Conservation (phyloP, 2,888 invertebrate species). For the Pteria penguin region DNA sequence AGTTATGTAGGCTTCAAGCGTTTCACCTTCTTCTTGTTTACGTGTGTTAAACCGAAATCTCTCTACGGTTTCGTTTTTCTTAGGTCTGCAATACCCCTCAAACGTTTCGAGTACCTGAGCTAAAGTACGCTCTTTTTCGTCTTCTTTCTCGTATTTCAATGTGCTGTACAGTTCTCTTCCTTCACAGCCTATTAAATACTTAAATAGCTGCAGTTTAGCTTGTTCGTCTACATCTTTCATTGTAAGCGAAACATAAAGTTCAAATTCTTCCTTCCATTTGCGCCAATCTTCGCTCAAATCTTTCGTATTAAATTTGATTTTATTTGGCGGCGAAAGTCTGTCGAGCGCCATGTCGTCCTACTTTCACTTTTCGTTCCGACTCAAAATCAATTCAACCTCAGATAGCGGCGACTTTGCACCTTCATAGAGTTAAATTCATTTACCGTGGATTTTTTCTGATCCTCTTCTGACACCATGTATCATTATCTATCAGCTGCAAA, state of each 20-base stretch:
- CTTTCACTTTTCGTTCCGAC: too few relatives aligned
- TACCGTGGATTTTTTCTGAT: not conserved
- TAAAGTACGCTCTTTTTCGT: conserved; percentile 4
- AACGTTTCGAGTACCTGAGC: conserved; percentile 32
- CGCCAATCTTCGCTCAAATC: too few relatives aligned
- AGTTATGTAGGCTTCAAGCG: conserved; percentile 37
- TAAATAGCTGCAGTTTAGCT: too few relatives aligned
- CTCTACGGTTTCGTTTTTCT: conserved; percentile 43
- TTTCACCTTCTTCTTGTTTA: conserved; percentile 31
- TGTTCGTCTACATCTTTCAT: too few relatives aligned
- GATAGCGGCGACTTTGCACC: too few relatives aligned
- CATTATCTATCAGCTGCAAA: not conserved
- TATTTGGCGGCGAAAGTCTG: not conserved
- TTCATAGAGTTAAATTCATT: too few relatives aligned
- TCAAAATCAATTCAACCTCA: too few relatives aligned
- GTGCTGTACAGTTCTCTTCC: conserved; percentile 24
- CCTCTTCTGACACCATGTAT: not conserved
- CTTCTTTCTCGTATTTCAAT: conserved; percentile 18
- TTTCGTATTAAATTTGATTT: too few relatives aligned
- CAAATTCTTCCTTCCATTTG: too few relatives aligned
- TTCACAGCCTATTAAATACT: conserved; percentile 23
- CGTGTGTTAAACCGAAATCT: conserved; percentile 37
- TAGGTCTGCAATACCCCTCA: conserved; percentile 32
- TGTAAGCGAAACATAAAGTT: too few relatives aligned
- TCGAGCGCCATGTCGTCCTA: too few relatives aligned